Evolutionary conservation across 2,888 invertebrate species (phyloP).

Genomic region (Archips crataeganus): DNA sequence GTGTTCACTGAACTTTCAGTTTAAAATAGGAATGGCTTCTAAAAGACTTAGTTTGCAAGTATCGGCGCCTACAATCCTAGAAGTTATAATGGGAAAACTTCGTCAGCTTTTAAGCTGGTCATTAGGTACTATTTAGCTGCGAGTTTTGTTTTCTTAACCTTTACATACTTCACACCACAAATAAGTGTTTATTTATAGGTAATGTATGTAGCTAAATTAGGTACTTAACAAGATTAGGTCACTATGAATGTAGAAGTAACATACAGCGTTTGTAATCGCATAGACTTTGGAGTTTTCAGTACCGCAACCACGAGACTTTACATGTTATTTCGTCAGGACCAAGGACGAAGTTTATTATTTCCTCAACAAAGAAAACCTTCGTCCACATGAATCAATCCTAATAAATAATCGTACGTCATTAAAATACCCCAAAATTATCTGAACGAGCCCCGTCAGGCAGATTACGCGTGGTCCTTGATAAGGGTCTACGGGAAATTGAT

Average conservation of each 20-base stretch:
- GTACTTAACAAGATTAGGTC: too few species aligned
- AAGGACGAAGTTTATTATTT: not conserved
- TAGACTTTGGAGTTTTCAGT: not conserved
- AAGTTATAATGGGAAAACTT: slow-evolving; percentile 47
- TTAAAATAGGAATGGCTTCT: slow-evolving; percentile 40
- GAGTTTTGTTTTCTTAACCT: slow-evolving; percentile 23
- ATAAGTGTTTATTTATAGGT: too few species aligned
- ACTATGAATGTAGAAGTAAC: not conserved
- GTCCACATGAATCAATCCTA: slow-evolving; percentile 25
- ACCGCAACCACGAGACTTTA: not conserved
- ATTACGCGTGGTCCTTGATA: slow-evolving; percentile 46
- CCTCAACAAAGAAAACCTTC: not conserved
- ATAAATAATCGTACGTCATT: slow-evolving; percentile 41
- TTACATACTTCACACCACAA: slow-evolving; percentile 3
- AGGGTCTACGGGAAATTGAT: slow-evolving; percentile 49
- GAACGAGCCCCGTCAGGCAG: slow-evolving; percentile 41
- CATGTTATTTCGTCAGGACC: not conserved
- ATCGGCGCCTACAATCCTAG: slow-evolving; percentile 35
- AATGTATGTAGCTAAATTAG: too few species aligned
- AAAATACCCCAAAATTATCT: slow-evolving; percentile 45
- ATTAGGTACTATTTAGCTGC: slow-evolving; percentile 25
- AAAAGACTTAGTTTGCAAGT: slow-evolving; percentile 37
- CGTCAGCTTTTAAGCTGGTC: slow-evolving; percentile 36
- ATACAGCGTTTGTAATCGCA: too few species aligned
- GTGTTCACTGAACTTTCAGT: not conserved